Evolutionary conservation across 2,888 invertebrate genomes (phyloP), one percentile per base, ranked within the genome.

Genomic region (Cecidostiba fungosa): DNA sequence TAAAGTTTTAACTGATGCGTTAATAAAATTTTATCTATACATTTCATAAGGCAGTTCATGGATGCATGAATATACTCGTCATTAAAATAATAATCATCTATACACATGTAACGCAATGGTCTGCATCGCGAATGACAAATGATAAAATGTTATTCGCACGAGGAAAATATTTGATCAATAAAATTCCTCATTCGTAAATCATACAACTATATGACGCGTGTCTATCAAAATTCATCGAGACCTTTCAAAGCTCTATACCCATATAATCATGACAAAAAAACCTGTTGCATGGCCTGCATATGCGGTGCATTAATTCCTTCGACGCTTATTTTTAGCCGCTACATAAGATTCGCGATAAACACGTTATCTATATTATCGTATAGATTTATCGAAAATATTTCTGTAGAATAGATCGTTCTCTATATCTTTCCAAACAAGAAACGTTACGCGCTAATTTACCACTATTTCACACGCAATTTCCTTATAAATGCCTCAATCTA

Each of bases 261-360:
- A 10, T 14, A 36, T 26, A 12, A 26, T 50, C 47, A 23, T 26
- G 36, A 36, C 4, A 36, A 12, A 12, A 39, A 39, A 36, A 6
- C 32, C 1, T 3, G 32, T 32, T 1, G 32, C 4, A 32, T 32
- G 3, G 32, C 32, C 32, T 4, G 32, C 32, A 32, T 32, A 1
- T 32, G 6, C 36, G 4, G 4, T 32, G 32, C 36, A 36, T 36
- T 36, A 3, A 0, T 36, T 36, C 36, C 3, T 6, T 36, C 5
- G 36, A 6, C 36, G 6, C 6, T 36, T 6, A 36, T 36, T 36
- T 36, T 36, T 5, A 36, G 6, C 2, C 36, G 36, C 36, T 5
- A 36, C 3, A 5, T 36, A 39, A 39, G 39, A 39, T 0, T 10
- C 83, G 76, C 85, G 80, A 84, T 88, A 87, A 88, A 86, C 82